Percentiles rank a stretch among this genome's conserved stretches.
phyloP scores from a whole-genome alignment of 37 sponge, comb jelly and placozoan genomes.

The Agelas oroides region DNA sequence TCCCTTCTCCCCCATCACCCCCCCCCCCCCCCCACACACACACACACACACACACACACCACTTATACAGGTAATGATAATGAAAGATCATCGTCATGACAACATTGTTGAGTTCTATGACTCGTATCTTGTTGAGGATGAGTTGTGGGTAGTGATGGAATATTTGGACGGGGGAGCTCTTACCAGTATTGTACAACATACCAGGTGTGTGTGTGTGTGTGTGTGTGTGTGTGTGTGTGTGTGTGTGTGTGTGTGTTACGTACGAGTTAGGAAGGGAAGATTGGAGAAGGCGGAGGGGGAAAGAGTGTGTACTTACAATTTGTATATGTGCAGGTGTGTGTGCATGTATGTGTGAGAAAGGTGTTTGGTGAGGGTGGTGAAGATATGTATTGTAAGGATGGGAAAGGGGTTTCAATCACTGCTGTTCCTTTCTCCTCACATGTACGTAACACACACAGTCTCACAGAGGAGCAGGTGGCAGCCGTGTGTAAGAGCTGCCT shows the following conservation, averaged over 20 bases:
- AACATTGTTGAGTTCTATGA: conserved; percentile 86
- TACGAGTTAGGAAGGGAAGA: conserved; percentile 2
- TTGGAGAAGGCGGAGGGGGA: not conserved
- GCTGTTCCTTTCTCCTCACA: no score
- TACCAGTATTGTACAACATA: conserved; percentile 78
- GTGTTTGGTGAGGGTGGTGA: no score
- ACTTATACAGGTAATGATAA: conserved; percentile 64
- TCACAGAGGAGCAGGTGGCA: conserved; percentile 85
- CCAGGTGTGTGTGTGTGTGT: conserved; percentile 63
- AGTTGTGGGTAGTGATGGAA: conserved; percentile 97
- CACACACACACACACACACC: conserved; percentile 4
- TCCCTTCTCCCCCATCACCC: no score
- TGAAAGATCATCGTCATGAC: conserved; percentile 75
- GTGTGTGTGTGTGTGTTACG: not conserved
- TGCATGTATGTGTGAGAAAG: no score
- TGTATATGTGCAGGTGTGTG: not conserved
- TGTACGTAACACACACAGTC: conserved; percentile 23
- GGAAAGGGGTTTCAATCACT: no score
- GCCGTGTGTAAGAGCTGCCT: conserved; percentile 77
- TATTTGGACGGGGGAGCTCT: conserved; percentile 87
- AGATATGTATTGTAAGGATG: no score
- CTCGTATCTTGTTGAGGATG: conserved; percentile 84
- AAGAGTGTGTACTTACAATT: not conserved
- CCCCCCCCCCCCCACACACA: not conserved
- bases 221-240: not conserved